Evolutionary conservation across 2,797 vertebrate genomes (phyloP), one percentile per base, ranked within the genome.

Genomic region (Takifugu ocellatus): DNA sequence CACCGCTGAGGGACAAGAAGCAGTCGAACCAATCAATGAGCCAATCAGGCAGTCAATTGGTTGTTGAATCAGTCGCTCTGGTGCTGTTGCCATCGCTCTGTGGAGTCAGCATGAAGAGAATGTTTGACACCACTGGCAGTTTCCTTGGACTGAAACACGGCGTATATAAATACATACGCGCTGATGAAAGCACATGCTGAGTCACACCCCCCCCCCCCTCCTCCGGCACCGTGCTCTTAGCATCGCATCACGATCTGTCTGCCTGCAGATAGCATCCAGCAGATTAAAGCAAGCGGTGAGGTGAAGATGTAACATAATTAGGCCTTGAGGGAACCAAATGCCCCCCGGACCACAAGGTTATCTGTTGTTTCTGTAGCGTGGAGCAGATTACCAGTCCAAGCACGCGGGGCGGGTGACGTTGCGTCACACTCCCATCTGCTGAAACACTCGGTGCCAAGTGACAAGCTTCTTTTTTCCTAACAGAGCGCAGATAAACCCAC

Each of bases 1-100:
- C 54, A 46, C 70, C 26, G 56, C 78, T 59, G 73, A 78, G 75
- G 59, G 55, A 77, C 67, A 61, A 76, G 63, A 74, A 81, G 72
- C 70, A 59, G 68, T 68, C 56, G 16, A 59, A 58, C 74, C 36
- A 57, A 46, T 44, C 31, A 4, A 52, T 17, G 45, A 69, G 59
- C 75, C 69, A 62, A 51, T 73, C 66, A 58, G 50, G 31, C 42
- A 26, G 57, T 75, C 67, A 61, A 48, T 60, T 26, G n/a, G 39
- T 43, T 48, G 10, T 46, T 39, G 51, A 68, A 61, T 42, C 58
- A 49, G 66, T 54, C 51, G 31, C 58, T 33, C 25, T 27, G 54
- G 31, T 24, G 3, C 52, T 39, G 39, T 46, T 61, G 63, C 49
- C 49, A 14, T 52, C 48, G 17, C 59, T 53, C 44, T 11, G 25